These are phyloP conservation scores for Allolobophora icterica DNA, from an alignment of 2,888 invertebrate genomes.

Conservation along the genomic window DNA sequence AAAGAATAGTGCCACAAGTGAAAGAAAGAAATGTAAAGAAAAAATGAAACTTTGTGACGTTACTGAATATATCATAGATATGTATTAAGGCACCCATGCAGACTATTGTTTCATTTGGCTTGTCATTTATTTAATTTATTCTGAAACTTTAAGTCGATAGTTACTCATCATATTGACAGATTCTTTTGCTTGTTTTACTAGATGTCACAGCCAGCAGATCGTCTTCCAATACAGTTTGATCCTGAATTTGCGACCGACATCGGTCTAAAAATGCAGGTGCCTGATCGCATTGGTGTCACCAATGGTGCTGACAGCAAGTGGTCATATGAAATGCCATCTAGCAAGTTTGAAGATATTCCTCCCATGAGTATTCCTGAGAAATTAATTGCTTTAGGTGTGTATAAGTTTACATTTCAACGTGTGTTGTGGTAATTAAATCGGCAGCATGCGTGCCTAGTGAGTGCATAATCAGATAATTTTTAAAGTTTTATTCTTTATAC, in stretches of 20 bases:
- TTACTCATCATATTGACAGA: background rate
- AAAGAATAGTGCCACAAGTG: no score
- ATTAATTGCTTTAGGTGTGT: slow-evolving; percentile 12
- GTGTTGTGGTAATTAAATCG: background rate
- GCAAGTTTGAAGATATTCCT: background rate
- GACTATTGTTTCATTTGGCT: no score
- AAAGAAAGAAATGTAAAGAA: no score
- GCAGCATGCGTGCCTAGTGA: no score
- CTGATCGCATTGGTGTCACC: background rate
- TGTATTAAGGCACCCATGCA: no score
- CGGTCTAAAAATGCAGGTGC: slow-evolving; percentile 13
- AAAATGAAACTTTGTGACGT: no score
- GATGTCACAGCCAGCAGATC: slow-evolving; percentile 22
- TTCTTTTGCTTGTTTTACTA: background rate
- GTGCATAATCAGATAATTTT: no score
- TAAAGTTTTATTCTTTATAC: no score
- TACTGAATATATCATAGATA: no score
- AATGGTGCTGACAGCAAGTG: background rate
- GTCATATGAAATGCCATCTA: background rate
- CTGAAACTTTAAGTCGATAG: background rate
- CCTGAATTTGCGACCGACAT: background rate
- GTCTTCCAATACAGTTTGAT: background rate
- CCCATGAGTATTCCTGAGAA: slow-evolving; percentile 12
- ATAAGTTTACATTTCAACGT: background rate
- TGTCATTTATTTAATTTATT: background rate